Base-by-base conservation (phyloP, 2,113 vertebrate species). In the Esox niger region DNA sequence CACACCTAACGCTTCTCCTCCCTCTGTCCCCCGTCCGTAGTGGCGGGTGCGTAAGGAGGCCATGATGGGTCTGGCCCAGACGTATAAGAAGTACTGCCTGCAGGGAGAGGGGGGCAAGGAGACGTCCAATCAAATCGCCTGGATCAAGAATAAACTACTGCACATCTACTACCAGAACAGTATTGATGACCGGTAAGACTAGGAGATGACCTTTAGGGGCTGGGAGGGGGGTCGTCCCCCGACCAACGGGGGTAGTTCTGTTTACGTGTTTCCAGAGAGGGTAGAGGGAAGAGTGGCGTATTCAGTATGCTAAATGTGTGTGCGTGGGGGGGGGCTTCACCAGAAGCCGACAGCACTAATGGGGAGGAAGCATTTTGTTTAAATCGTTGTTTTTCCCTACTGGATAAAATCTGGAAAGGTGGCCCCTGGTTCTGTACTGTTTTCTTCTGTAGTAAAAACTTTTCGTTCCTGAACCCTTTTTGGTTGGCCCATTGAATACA, bases 111-210 rank as follows among this genome's bases (percentile, higher is more conserved):
- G 95, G 35, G 97, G 97, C 65, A 95, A 98, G 79, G 97, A 99
- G 82, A 94, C 95, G n/a, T 89, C 96, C 60, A 98, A 98, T 74
- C 96, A 99, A 86, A 98, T 99, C 85, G 93, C 95, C 33, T 99
- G 97, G 97, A 96, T 99, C 82, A 99, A 99, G 91, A 97, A 99
- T 87, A 99, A 99, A 79, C 88, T 99, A 67, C 90, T 99, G 3
- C 97, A 99, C 66, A 99, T 99, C 90, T 99, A 99, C 91, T 99
- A 99, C 79, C 97, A 99, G 89, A 99, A 98, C 87, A 98, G 97
- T 87, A 99, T 99, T 60, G 97, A 99, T 74, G 97, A 99, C 83
- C 89, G 96, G 97, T 98, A 82, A 83, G 93, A 58, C 30, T 30
- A 31, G 32, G 27, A 2, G n/a, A 11, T 47, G 21, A n/a, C n/a